Evolutionary conservation across 2,113 vertebrate species (phyloP).

Genomic region (Macrotus californicus): DNA sequence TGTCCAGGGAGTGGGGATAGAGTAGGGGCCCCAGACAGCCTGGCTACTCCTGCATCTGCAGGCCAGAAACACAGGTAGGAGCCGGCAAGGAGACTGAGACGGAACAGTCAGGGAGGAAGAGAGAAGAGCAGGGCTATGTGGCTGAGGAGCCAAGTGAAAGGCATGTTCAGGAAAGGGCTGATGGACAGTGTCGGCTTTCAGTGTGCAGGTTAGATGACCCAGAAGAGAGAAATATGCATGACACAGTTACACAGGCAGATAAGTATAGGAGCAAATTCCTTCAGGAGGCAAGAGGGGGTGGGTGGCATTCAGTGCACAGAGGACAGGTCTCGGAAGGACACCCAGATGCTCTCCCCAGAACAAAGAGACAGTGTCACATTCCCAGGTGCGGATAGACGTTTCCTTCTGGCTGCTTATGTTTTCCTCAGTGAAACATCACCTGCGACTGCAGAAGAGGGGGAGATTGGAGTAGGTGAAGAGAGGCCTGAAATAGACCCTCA

Average conservation of each 20-base stretch:
- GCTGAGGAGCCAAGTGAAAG: neutral
- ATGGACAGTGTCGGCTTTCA: neutral
- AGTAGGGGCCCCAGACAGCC: neutral
- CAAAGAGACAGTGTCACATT: neutral
- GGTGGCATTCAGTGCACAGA: neutral
- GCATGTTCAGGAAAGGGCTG: neutral
- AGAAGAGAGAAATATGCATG: neutral
- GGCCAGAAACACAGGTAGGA: neutral
- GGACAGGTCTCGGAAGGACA: rapidly evolving
- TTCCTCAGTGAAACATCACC: neutral
- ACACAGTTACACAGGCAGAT: neutral
- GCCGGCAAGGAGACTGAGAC: neutral
- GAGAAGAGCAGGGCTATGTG: neutral
- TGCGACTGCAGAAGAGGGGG: neutral
- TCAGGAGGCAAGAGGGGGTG: neutral
- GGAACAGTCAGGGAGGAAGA: neutral
- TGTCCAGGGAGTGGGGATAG: neutral
- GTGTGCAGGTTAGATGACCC: neutral
- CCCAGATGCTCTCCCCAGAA: rapidly evolving
- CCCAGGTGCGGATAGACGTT: neutral
- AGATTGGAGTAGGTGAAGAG: neutral
- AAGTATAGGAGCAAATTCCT: neutral
- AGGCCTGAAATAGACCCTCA: neutral
- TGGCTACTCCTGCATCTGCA: neutral
- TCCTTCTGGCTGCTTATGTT: neutral